These are phyloP conservation scores for Tribolium castaneum DNA, from an alignment of 1,140 invertebrate species.

Conservation along the genomic window DNA sequence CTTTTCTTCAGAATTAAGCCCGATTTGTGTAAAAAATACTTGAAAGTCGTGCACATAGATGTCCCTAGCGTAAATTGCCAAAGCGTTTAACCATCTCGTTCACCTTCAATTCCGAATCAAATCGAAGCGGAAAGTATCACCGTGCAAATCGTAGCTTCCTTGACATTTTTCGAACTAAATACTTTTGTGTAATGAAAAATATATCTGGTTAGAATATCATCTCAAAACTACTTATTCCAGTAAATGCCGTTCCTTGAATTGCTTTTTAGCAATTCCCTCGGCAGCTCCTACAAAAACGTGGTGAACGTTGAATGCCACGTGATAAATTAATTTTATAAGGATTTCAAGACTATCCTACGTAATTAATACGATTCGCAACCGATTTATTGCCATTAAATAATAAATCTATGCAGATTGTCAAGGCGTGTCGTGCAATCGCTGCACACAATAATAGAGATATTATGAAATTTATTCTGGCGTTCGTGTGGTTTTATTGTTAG, in stretches of 20 bases:
- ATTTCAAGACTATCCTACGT: conserved; percentile 22
- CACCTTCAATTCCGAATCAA: not conserved
- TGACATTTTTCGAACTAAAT: conserved; percentile 39
- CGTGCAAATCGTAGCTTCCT: conserved; percentile 39
- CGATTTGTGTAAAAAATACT: not conserved
- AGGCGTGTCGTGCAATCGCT: conserved; percentile 7
- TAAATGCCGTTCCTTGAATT: conserved; percentile 13
- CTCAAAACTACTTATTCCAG: not conserved
- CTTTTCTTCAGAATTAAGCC: not conserved
- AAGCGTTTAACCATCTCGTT: not conserved
- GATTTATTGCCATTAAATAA: conserved; percentile 12
- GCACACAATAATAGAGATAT: conserved; percentile 3
- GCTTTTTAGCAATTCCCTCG: not conserved
- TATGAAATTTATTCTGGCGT: not conserved
- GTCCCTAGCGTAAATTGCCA: conserved; percentile 8
- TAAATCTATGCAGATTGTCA: conserved; percentile 17
- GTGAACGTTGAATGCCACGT: conserved; percentile 12
- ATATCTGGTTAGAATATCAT: not conserved
- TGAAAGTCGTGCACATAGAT: not conserved
- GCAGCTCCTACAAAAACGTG: conserved; percentile 1
- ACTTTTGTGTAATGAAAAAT: conserved; percentile 38
- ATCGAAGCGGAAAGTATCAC: conserved; percentile 14
- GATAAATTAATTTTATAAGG: conserved; percentile 25
- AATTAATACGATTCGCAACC: conserved; percentile 24
- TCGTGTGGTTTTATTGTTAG: not conserved